A percentile compares a stretch with the other conserved stretches of the same genome.
Evolutionary conservation across 1,140 invertebrate genomes (phyloP).

Genomic region (Drosophila kurseongensis): DNA sequence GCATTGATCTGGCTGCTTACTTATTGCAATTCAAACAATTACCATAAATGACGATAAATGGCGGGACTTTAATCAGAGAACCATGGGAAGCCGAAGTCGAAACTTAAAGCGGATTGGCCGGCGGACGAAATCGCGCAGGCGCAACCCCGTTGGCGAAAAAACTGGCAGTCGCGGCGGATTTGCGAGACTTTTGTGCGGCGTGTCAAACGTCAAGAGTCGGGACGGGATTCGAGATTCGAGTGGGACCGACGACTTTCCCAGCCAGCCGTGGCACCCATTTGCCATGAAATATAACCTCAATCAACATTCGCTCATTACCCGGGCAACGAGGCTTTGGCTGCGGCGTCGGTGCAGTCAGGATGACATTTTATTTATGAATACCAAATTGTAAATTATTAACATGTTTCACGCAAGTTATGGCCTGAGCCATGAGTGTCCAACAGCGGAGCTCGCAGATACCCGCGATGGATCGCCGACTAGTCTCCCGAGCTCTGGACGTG

Average conservation of each 20-base stretch:
- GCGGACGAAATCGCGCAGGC: slow-evolving; percentile 34
- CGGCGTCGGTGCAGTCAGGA: slow-evolving; percentile 65
- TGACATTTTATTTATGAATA: slow-evolving; percentile 84
- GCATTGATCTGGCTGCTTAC: slow-evolving; percentile 37
- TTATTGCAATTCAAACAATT: slow-evolving; percentile 66
- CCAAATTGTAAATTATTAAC: slow-evolving; percentile 84
- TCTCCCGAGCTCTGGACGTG: slow-evolving; percentile 31
- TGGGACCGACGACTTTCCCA: slow-evolving; percentile 57
- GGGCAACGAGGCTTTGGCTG: slow-evolving; percentile 16
- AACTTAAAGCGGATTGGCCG: slow-evolving; percentile 23
- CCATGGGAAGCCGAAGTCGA: slow-evolving; percentile 20
- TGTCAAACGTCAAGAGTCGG: slow-evolving; percentile 69
- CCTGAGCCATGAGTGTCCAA: slow-evolving; percentile 60
- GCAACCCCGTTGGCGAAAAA: slow-evolving; percentile 27
- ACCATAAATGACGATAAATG: slow-evolving; percentile 76
- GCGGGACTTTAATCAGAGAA: slow-evolving; percentile 61
- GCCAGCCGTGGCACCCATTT: slow-evolving; percentile 66
- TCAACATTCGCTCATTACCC: slow-evolving; percentile 81
- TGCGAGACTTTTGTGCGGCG: slow-evolving; percentile 48
- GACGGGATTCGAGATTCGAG: slow-evolving; percentile 38
- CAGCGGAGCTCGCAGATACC: slow-evolving; percentile 21
- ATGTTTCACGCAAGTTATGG: slow-evolving; percentile 83
- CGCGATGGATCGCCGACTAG: slow-evolving; percentile 59
- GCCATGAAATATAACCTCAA: slow-evolving; percentile 83
- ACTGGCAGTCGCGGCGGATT: slow-evolving; percentile 44